Evolutionary conservation across 2,797 vertebrate species (phyloP).

Genomic region (Coracias cyanogaster): DNA sequence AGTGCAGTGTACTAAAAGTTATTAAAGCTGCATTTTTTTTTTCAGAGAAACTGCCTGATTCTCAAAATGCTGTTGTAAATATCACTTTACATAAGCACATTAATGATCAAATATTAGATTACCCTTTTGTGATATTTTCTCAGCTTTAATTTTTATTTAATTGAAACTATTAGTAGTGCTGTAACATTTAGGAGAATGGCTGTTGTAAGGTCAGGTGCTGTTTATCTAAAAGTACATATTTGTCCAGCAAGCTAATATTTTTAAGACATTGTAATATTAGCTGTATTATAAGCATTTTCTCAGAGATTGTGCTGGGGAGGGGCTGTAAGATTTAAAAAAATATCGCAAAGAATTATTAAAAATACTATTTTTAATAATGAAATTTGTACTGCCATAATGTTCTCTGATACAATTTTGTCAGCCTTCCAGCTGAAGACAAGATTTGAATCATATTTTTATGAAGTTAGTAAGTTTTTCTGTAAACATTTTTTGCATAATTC

Average conservation of each 20-base stretch:
- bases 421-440: neutral
- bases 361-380: neutral
- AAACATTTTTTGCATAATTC: neutral
- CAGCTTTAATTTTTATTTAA: conserved; percentile 85
- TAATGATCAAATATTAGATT: conserved; percentile 83
- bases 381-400: neutral
- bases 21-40: conserved; percentile 13
- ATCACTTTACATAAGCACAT: conserved; percentile 71
- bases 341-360: neutral
- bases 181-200: conserved; percentile 80
- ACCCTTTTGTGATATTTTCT: conserved; percentile 84
- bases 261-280: conserved; percentile 44
- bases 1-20: neutral
- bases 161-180: conserved; percentile 76
- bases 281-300: conserved; percentile 28
- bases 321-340: neutral
- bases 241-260: conserved; percentile 69
- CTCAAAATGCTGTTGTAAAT: conserved; percentile 72
- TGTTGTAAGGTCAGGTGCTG: conserved; percentile 65
- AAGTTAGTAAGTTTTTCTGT: neutral
- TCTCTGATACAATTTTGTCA: neutral
- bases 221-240: conserved; percentile 76
- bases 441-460: neutral
- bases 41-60: neutral
- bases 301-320: neutral